These are phyloP conservation scores for Tachina grossa DNA, from an alignment of 2,888 invertebrate genomes.

Conservation along the genomic window DNA sequence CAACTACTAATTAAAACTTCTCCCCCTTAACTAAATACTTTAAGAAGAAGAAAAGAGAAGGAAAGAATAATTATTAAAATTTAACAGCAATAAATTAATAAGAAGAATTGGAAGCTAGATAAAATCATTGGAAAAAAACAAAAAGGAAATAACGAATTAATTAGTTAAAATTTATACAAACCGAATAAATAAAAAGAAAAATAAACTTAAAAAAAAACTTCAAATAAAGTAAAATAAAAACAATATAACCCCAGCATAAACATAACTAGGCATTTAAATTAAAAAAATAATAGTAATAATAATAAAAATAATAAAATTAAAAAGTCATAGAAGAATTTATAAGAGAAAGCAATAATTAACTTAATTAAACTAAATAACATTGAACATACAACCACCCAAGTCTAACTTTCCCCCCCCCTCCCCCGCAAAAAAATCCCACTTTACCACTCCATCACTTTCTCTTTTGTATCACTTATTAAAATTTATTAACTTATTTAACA, in stretches of 20 bases:
- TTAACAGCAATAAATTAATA: slow-evolving; percentile 56
- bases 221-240: not conserved
- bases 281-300: slow-evolving; percentile 20
- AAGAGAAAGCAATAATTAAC: slow-evolving; percentile 70
- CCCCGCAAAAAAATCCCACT: too few species aligned
- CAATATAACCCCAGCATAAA: slow-evolving; percentile 33
- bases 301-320: slow-evolving; percentile 48
- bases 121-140: slow-evolving; percentile 13
- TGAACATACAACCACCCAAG: slow-evolving; percentile 8
- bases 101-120: slow-evolving; percentile 23
- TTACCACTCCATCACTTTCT: not conserved
- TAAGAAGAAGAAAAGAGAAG: slow-evolving; percentile 15
- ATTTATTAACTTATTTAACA: slow-evolving; percentile 54
- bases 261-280: slow-evolving; percentile 67
- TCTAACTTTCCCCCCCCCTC: too few species aligned
- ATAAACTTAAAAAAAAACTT: slow-evolving; percentile 7
- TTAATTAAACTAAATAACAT: slow-evolving; percentile 48
- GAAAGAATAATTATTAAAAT: not conserved
- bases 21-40: slow-evolving; percentile 37
- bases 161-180: slow-evolving; percentile 63
- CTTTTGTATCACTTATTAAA: slow-evolving; percentile 19
- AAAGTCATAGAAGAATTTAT: slow-evolving; percentile 55
- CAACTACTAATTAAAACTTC: slow-evolving; percentile 6
- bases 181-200: slow-evolving; percentile 48
- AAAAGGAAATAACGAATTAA: slow-evolving; percentile 46